Conservation (phyloP, 2,888 invertebrate species). For the Clistopyga incitator region DNA sequence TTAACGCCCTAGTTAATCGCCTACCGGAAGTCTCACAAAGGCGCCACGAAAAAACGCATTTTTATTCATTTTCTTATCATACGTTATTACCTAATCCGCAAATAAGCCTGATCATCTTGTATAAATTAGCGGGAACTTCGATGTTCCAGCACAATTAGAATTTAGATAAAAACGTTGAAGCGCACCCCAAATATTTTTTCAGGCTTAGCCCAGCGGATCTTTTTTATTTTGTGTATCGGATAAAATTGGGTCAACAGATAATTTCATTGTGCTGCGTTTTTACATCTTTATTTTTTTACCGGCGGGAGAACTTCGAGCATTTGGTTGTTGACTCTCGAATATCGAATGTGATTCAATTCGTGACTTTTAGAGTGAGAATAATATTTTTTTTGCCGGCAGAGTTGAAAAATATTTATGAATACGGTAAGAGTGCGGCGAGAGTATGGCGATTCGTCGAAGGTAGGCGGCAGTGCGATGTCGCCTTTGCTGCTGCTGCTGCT, state of each 20-base stretch:
- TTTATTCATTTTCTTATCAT: not conserved
- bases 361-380: not conserved
- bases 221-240: not conserved
- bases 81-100: not conserved
- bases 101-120: not conserved
- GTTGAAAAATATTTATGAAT: not conserved
- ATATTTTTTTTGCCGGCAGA: not conserved
- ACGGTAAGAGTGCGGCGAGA: constrained; percentile 1
- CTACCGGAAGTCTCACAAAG: not conserved
- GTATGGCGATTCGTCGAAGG: constrained; percentile 20
- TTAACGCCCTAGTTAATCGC: not conserved
- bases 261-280: not conserved
- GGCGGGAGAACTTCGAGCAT: not conserved
- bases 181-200: no score
- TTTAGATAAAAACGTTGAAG: no score
- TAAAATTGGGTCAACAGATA: not conserved
- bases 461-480: constrained; percentile 7
- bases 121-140: no score
- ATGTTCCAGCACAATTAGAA: no score
- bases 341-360: not conserved
- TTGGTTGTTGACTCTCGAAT: not conserved
- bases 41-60: not conserved
- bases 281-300: not conserved
- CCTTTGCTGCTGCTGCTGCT: not conserved
- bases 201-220: no score